Evolutionary conservation across 2,113 vertebrate genomes (phyloP).

Genomic region (Sylvietta virens): DNA sequence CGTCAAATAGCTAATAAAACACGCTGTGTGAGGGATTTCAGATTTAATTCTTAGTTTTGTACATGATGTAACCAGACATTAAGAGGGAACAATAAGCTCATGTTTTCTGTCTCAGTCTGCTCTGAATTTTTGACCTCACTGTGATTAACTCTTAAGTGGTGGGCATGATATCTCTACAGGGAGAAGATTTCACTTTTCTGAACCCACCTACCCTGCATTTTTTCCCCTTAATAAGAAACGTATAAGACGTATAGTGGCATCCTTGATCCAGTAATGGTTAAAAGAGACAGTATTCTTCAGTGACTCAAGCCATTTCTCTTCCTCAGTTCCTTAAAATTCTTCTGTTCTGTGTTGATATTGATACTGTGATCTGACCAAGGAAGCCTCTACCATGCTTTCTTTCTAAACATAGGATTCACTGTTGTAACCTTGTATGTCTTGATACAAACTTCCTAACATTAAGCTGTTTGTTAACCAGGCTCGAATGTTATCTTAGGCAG

Average conservation of each 20-base stretch:
- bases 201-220: not conserved
- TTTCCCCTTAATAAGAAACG: not conserved
- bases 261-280: not conserved
- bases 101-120: not conserved
- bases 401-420: not conserved
- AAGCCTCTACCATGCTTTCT: not conserved
- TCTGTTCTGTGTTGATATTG: not conserved
- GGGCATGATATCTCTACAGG: rapidly evolving
- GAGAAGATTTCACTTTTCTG: not conserved
- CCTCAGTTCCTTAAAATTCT: not conserved
- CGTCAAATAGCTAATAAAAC: not conserved
- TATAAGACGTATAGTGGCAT: rapidly evolving
- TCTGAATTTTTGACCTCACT: not conserved
- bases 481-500: not conserved
- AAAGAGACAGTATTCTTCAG: not conserved
- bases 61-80: not conserved
- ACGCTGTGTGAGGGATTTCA: not conserved
- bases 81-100: not conserved
- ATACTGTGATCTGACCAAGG: not conserved
- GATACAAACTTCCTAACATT: not conserved
- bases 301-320: not conserved
- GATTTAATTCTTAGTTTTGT: not conserved
- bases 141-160: not conserved
- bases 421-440: not conserved
- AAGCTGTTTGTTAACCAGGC: not conserved